A percentile compares a stretch with the other conserved stretches of the same genome.
Evolutionary conservation across 2,797 vertebrate genomes (phyloP).

Genomic region (Thalassophryne amazonica): DNA sequence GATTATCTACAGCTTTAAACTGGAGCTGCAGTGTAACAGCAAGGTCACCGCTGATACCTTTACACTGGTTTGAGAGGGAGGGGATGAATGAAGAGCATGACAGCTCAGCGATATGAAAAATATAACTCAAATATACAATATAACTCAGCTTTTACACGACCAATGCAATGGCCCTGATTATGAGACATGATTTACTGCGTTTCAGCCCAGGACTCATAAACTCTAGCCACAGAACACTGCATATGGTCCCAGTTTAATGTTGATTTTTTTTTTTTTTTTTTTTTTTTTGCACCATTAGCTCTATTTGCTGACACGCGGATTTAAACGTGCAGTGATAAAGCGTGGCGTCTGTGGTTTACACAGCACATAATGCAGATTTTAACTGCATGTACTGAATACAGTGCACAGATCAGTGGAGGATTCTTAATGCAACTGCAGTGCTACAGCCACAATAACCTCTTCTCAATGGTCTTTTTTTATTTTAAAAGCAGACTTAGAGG

Average conservation of each 20-base stretch:
- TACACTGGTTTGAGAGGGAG: conserved; percentile 39
- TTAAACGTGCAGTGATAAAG: conserved; percentile 52
- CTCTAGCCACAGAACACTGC: conserved; percentile 52
- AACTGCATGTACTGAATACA: conserved; percentile 51
- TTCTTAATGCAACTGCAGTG: conserved; percentile 1
- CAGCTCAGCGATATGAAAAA: conserved; percentile 60
- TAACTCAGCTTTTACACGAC: conserved; percentile 69
- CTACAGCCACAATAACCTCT: not conserved
- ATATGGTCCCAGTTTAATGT: conserved; percentile 67
- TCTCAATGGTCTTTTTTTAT: not conserved
- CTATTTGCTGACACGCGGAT: conserved; percentile 71
- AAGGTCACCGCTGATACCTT: conserved; percentile 76
- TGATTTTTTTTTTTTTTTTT: too few species aligned
- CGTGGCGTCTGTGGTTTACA: conserved; percentile 50
- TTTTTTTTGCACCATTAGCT: conserved; percentile 71
- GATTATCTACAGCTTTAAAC: conserved; percentile 80
- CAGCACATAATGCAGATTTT: conserved; percentile 46
- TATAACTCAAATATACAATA: conserved; percentile 75
- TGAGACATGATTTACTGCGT: conserved; percentile 72
- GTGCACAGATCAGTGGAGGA: conserved; percentile 16
- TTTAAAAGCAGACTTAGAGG: not conserved
- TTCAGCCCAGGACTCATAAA: conserved; percentile 64
- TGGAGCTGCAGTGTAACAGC: conserved; percentile 56
- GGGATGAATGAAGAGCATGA: conserved; percentile 62
- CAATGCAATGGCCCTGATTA: conserved; percentile 73